Base-by-base conservation (phyloP, 2,113 vertebrate genomes). In the Mesitornis unicolor region DNA sequence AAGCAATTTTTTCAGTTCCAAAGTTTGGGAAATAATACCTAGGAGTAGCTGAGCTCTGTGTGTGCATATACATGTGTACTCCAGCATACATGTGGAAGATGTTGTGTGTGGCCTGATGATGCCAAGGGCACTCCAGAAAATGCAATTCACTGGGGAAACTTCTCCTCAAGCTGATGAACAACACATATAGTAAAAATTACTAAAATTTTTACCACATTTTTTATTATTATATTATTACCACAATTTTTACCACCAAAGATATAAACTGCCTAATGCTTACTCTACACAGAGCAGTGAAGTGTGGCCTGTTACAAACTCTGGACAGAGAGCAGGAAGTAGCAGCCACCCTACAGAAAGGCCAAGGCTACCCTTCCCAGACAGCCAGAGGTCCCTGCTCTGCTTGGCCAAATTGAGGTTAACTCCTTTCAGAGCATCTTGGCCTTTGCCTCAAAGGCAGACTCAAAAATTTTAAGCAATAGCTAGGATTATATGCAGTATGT, bases 321-420 rank as follows among this genome's bases (percentile, higher is more conserved):
- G 24, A 43, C 8, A 50, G 25, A 50, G 19, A 53, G 19, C 0
- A 0, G 38, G 51, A 45, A 71, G 51, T 5, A 53, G 22, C 13
- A 29, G 25, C n/a, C 10, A 47, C 22, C 2, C 28, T 59, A 59
- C 7, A n/a, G 24, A 76, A 64, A 31, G 15, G 35, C 43, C 48
- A 65, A 53, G 9, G 5, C 7, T 19, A 29, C 15, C 29, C n/a
- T 31, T 53, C 9, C 61, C 50, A n/a, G 19, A 10, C 19, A 57
- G 28, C 7, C 33, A 42, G 15, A 42, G 26, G 7, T 7, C 18
- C 42, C 43, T 29, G 4, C 6, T 65, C 54, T 74, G n/a, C 20
- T 47, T 48, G 38, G 15, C 36, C 53, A 77, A 47, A n/a, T 1
- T 47, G 16, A 28, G 10, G 19, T 53, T 53, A n/a, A 26, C 4